These are phyloP conservation scores for Plagodis pulveraria DNA, from an alignment of 2,888 invertebrate genomes.

Conservation along the genomic window DNA sequence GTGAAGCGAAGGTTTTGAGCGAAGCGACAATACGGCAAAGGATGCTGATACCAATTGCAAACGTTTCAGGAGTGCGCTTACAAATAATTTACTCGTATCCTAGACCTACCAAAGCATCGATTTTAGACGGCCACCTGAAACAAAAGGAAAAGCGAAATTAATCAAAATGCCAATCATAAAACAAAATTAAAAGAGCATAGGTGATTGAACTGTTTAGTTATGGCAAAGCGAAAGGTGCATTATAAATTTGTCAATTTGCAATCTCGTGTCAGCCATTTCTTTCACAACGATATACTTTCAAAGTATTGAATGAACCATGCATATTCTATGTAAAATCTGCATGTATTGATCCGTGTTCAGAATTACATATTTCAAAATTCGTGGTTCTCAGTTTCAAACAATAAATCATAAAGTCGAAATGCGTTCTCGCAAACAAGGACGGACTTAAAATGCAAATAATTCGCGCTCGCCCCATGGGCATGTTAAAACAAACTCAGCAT, in stretches of 20 bases:
- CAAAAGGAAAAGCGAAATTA: slow-evolving; percentile 86
- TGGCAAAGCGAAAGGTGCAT: slow-evolving; percentile 41
- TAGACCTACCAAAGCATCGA: slow-evolving; percentile 75
- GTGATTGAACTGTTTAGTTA: slow-evolving; percentile 28
- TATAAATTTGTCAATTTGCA: not conserved
- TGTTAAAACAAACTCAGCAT: slow-evolving; percentile 78
- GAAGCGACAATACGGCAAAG: slow-evolving; percentile 52
- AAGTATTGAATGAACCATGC: too few species aligned
- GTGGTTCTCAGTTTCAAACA: slow-evolving; percentile 29
- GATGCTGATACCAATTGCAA: slow-evolving; percentile 31
- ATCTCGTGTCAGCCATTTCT: slow-evolving; percentile 1
- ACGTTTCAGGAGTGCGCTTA: slow-evolving; percentile 35
- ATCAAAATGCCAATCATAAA: slow-evolving; percentile 80
- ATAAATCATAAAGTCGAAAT: slow-evolving; percentile 62
- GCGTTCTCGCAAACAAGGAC: slow-evolving; percentile 70
- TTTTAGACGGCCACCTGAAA: slow-evolving; percentile 80
- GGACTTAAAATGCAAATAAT: slow-evolving; percentile 79
- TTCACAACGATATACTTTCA: not conserved
- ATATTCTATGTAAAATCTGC: too few species aligned
- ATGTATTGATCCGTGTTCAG: too few species aligned
- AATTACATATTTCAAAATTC: too few species aligned
- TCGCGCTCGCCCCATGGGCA: slow-evolving; percentile 74
- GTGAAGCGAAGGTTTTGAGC: slow-evolving; percentile 24
- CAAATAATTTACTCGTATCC: slow-evolving; percentile 38
- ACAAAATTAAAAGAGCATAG: slow-evolving; percentile 50